Evolutionary conservation across 2,888 invertebrate species (phyloP).

Genomic region (Smittia sp.): DNA sequence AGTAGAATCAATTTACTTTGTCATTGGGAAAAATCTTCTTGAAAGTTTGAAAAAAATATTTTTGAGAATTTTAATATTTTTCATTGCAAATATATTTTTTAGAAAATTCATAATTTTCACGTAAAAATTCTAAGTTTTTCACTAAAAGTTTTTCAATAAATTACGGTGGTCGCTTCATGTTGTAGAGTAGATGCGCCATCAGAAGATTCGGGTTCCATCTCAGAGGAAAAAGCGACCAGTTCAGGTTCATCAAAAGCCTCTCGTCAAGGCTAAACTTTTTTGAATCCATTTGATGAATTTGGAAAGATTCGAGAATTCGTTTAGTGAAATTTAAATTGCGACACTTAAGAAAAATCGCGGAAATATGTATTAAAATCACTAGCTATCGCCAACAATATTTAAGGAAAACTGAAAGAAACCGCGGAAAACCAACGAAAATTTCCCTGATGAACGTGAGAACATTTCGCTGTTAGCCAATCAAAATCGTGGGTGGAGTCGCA

Average conservation of each 20-base stretch:
- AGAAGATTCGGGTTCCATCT: slow-evolving; percentile 33
- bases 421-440: neutral
- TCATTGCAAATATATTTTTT: too few relatives aligned
- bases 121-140: neutral
- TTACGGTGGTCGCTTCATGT: slow-evolving; percentile 22
- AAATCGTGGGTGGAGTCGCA: neutral
- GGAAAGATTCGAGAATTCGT: too few relatives aligned
- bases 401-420: neutral
- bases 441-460: neutral
- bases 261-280: slow-evolving; percentile 27
- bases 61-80: too few relatives aligned
- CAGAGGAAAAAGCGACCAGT: slow-evolving; percentile 24
- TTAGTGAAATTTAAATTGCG: too few relatives aligned
- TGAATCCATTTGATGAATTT: slow-evolving; percentile 31
- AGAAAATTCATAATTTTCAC: neutral
- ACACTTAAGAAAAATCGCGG: too few relatives aligned
- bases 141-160: neutral
- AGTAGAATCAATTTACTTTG: neutral
- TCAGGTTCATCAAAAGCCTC: slow-evolving; percentile 28
- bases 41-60: too few relatives aligned
- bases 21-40: too few relatives aligned
- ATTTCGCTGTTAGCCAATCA: neutral
- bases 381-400: too few relatives aligned
- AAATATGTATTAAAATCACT: too few relatives aligned
- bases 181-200: slow-evolving; percentile 25